Evolutionary conservation across 2,113 vertebrate species (phyloP).

Genomic region (Crotophaga sulcirostris): DNA sequence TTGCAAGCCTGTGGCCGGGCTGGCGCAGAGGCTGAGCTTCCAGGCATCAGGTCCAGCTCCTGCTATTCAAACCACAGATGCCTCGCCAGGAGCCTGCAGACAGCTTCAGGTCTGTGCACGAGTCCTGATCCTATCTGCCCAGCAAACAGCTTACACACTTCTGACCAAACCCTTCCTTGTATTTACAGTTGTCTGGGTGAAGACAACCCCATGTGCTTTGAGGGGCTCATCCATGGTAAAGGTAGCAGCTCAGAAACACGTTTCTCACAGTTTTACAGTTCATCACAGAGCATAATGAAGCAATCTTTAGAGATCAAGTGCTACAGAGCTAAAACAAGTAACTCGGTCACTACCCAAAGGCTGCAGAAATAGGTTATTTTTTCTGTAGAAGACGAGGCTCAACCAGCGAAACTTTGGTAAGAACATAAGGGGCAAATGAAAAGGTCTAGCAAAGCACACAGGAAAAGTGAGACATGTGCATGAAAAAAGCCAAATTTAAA

Average conservation of each 20-base stretch:
- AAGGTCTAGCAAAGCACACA: not conserved
- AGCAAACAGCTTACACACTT: slow-evolving; percentile 73
- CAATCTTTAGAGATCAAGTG: not conserved
- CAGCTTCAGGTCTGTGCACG: slow-evolving; percentile 50
- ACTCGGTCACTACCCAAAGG: not conserved
- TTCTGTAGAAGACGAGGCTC: not conserved
- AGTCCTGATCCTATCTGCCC: slow-evolving; percentile 82
- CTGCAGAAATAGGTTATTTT: not conserved
- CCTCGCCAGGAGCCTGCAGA: slow-evolving; percentile 47
- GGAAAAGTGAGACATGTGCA: not conserved
- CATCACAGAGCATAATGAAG: not conserved
- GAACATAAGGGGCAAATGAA: not conserved
- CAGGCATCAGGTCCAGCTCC: slow-evolving; percentile 55
- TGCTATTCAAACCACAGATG: slow-evolving; percentile 52
- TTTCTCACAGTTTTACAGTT: not conserved
- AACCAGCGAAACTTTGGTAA: not conserved
- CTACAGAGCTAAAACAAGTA: not conserved
- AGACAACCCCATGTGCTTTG: not conserved
- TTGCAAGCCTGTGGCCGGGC: slow-evolving; percentile 45
- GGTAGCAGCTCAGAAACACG: not conserved
- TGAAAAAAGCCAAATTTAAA: not conserved
- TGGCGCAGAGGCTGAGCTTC: slow-evolving; percentile 50
- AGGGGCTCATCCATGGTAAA: not conserved
- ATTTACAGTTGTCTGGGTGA: slow-evolving; percentile 73
- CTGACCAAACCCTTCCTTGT: slow-evolving; percentile 92